Evolutionary conservation across 2,797 vertebrate species (phyloP), one percentile per base, ranked within the genome.

Genomic region (Hozukius guyotensis): DNA sequence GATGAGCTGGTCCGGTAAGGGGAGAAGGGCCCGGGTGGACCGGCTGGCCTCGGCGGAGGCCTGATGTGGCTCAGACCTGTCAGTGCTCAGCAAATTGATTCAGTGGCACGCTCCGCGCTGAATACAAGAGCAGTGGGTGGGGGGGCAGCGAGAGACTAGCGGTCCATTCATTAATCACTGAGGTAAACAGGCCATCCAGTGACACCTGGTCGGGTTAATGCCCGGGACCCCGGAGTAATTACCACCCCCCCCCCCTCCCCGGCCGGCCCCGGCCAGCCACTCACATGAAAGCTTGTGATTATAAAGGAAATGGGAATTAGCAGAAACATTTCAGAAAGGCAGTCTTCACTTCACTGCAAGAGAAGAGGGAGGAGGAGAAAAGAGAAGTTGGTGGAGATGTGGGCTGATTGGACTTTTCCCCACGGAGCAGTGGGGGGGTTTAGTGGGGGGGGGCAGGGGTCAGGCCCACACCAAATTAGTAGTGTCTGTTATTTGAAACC

Each of bases 291-390:
- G 94, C 94, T 93, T 96, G 95, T 97, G 96, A 97, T 97, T 97
- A 95, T 96, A 95, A 97, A 97, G 97, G 97, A 98, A 98, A 98
- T 96, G 96, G 96, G 96, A 97, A 98, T 97, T 97, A 98, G 95
- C 96, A 97, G 96, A 95, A 97, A 97, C 96, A 95, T 95, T 95
- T 96, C 91, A 94, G 93, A 94, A 91, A 96, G 95, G 88, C 90
- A 74, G 94, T 83, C 94, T 95, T 93, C 93, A 95, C 94, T 94
- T 88, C 71, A 77, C 82, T 93, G 69, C 52, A 80, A 65, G 63
- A 82, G 16, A 73, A 46, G 16, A 62, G 57, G 59, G 73, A 25
- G 73, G 82, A 74, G 49, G 64, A 2, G 52, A 76, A 75, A 79
- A 69, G 72, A 60, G 70, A 73, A 60, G 72, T 78, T 70, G n/a